A percentile compares a stretch with the other conserved stretches of the same genome.
Conservation (phyloP, 2,113 vertebrate genomes). For the Podocnemis expansa region DNA sequence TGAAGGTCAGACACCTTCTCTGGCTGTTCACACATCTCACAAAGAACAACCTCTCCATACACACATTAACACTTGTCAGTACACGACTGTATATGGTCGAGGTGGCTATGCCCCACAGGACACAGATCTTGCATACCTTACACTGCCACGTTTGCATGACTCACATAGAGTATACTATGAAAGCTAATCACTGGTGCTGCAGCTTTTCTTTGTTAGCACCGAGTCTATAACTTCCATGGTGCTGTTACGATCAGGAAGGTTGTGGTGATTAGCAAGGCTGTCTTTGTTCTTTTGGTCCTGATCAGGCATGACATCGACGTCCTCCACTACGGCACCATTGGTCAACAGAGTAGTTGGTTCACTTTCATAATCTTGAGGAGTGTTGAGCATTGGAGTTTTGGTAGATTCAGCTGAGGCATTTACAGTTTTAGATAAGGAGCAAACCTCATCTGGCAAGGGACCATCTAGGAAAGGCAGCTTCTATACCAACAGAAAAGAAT, state of each 20-base stretch:
- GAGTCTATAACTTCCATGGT: accelerated
- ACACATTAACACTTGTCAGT: not conserved
- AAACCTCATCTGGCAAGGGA: slow-evolving; percentile 34
- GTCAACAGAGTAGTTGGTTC: slow-evolving; percentile 28
- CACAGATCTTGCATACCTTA: not conserved
- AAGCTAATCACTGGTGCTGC: not conserved
- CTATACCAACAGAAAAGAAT: slow-evolving; percentile 43
- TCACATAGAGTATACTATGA: not conserved
- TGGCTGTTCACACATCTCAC: not conserved
- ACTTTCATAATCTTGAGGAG: slow-evolving; percentile 44
- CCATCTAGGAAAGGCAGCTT: slow-evolving; percentile 65
- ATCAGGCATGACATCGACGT: not conserved
- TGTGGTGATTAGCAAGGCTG: not conserved
- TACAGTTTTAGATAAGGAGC: not conserved
- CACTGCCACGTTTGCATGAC: not conserved
- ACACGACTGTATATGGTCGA: accelerated
- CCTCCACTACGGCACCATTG: slow-evolving; percentile 39
- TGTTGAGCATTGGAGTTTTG: not conserved
- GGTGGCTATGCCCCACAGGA: not conserved
- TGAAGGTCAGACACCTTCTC: not conserved
- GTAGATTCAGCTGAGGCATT: not conserved
- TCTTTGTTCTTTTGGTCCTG: slow-evolving; percentile 10
- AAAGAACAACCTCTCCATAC: not conserved
- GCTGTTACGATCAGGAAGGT: accelerated
- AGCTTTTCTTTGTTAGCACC: not conserved